Conservation (phyloP, 2,888 invertebrate genomes). For the Lysandra bellargus region DNA sequence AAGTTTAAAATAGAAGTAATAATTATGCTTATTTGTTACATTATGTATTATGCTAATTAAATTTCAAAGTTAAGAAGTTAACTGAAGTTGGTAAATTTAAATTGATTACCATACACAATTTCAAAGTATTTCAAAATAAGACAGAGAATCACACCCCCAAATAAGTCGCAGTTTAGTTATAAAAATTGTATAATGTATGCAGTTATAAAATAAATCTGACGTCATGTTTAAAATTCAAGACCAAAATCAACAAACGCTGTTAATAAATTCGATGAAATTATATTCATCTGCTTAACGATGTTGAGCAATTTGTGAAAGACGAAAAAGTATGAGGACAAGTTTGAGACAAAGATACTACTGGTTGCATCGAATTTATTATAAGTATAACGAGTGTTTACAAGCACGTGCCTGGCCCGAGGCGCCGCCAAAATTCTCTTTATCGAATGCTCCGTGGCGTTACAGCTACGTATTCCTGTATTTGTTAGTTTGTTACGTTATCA, state of each 20-base stretch:
- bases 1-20: no score
- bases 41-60: no score
- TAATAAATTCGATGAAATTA: constrained; percentile 10
- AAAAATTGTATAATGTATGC: no score
- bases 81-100: no score
- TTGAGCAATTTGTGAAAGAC: constrained; percentile 12
- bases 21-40: no score
- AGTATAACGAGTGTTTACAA: constrained; percentile 47
- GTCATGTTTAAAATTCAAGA: background rate
- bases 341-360: constrained; percentile 20
- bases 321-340: constrained; percentile 7
- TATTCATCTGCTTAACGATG: constrained; percentile 3
- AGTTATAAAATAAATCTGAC: background rate
- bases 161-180: no score
- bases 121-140: no score
- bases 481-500: no score
- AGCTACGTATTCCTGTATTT: background rate
- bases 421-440: constrained; percentile 53
- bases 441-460: constrained; percentile 45
- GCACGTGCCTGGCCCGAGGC: constrained; percentile 49
- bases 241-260: background rate
- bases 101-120: no score
- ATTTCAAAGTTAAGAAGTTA: no score
- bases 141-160: no score
- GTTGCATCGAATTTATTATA: constrained; percentile 51